Percentiles rank a stretch among this genome's conserved stretches.
phyloP scores from a whole-genome alignment of 2,888 invertebrate genomes.

The Amphimallon solstitiale region DNA sequence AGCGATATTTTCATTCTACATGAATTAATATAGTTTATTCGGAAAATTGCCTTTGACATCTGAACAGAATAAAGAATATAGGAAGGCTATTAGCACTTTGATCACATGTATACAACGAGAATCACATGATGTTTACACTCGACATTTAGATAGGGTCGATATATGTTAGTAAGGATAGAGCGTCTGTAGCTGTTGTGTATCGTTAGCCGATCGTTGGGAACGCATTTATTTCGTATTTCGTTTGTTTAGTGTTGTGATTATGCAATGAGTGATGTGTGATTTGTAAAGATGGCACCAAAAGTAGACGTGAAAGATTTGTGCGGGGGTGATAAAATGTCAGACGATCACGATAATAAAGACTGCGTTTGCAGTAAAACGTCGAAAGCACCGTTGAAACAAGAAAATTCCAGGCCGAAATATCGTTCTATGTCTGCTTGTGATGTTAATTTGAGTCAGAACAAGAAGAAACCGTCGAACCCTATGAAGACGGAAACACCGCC shows the following conservation, averaged over 20 bases:
- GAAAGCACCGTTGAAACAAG: conserved; percentile 35
- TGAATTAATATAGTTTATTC: too few species aligned
- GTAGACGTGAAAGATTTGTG: conserved; percentile 24
- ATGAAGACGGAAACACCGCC: conserved; percentile 38
- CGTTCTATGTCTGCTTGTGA: conserved; percentile 55
- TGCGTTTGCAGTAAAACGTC: conserved; percentile 6
- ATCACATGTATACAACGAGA: background rate
- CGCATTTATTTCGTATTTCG: background rate
- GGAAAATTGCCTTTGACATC: background rate
- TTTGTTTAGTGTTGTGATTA: background rate
- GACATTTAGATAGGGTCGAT: conserved; percentile 1
- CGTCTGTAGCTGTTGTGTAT: background rate
- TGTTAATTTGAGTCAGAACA: conserved; percentile 41
- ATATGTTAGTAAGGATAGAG: background rate
- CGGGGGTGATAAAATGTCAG: conserved; percentile 4
- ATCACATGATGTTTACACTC: conserved; percentile 29
- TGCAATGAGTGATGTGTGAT: background rate
- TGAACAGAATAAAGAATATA: background rate
- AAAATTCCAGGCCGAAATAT: conserved; percentile 45
- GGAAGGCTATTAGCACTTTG: conserved; percentile 11
- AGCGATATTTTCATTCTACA: too few species aligned
- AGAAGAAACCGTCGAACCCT: conserved; percentile 18
- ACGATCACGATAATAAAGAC: background rate
- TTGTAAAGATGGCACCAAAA: conserved; percentile 34
- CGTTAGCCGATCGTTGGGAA: conserved; percentile 11